A percentile compares a stretch with the other conserved stretches of the same genome.
phyloP scores from a whole-genome alignment of 1,140 invertebrate species.

The Rhynchophorus ferrugineus region DNA sequence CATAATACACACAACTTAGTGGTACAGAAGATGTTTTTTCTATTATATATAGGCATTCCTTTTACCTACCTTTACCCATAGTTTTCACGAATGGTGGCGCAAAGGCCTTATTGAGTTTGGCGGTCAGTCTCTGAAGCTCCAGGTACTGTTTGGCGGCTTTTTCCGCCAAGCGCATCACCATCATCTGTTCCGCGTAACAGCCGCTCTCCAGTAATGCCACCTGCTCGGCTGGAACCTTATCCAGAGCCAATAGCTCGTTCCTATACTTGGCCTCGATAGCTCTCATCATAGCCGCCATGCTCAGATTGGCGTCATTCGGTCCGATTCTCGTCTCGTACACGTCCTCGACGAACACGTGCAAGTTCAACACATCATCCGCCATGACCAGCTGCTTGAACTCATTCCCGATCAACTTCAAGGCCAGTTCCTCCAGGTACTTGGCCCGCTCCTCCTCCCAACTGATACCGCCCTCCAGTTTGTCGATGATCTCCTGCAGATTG shows the following conservation, averaged over 20 bases:
- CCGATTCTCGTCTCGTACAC: constrained; percentile 55
- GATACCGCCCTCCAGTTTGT: constrained; percentile 43
- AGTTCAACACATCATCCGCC: constrained; percentile 48
- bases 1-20: too few relatives aligned
- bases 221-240: constrained; percentile 45
- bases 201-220: constrained; percentile 49
- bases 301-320: constrained; percentile 47
- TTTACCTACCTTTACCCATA: constrained; percentile 18
- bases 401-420: constrained; percentile 41
- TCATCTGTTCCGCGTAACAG: constrained; percentile 51
- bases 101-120: constrained; percentile 48
- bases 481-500: constrained; percentile 39
- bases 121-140: constrained; percentile 45
- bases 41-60: too few relatives aligned
- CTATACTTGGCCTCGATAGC: constrained; percentile 55
- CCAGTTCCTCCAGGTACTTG: constrained; percentile 41
- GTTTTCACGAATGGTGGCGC: constrained; percentile 40
- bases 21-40: too few relatives aligned
- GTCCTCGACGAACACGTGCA: constrained; percentile 56
- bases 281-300: constrained; percentile 50
- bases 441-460: constrained; percentile 41
- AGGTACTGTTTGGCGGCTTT: constrained; percentile 52
- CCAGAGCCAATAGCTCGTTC: constrained; percentile 25
- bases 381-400: constrained; percentile 46
- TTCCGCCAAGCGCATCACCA: constrained; percentile 49